phyloP scores from a whole-genome alignment of 1,140 invertebrate genomes.

The Reticulitermes speratus region DNA sequence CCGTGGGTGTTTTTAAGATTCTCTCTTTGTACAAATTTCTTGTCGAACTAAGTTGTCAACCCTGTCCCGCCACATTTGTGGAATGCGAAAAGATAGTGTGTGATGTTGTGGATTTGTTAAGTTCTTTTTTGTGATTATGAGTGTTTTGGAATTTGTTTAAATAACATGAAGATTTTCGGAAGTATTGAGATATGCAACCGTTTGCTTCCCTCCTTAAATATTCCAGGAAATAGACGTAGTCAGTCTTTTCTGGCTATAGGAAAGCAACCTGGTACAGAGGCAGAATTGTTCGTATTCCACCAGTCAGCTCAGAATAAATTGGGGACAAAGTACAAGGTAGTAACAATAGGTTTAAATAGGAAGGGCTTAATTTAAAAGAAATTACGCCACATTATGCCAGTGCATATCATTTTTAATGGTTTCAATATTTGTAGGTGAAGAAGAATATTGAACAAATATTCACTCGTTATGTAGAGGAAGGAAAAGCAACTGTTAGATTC shows the following conservation, averaged over 20 bases:
- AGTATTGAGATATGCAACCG: slow-evolving; percentile 63
- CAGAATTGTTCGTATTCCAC: slow-evolving; percentile 60
- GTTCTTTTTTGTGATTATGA: too few relatives aligned
- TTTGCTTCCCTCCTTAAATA: slow-evolving; percentile 47
- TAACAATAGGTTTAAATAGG: too few relatives aligned
- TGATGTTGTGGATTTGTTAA: neutral
- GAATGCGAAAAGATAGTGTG: neutral
- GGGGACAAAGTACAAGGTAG: slow-evolving; percentile 63
- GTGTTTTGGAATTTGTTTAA: neutral
- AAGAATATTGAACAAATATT: slow-evolving; percentile 64
- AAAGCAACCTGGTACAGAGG: slow-evolving; percentile 56
- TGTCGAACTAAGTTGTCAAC: neutral
- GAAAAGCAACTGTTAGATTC: slow-evolving; percentile 71
- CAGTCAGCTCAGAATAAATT: slow-evolving; percentile 64
- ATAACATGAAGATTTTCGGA: slow-evolving; percentile 66
- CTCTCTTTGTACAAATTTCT: too few relatives aligned
- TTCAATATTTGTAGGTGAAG: slow-evolving; percentile 48
- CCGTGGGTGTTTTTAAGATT: too few relatives aligned
- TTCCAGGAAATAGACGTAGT: slow-evolving; percentile 49
- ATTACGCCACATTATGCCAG: too few relatives aligned
- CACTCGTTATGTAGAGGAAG: slow-evolving; percentile 66
- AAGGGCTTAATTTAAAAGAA: too few relatives aligned
- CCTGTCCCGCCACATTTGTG: neutral
- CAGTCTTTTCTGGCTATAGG: slow-evolving; percentile 64
- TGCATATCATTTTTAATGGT: neutral